Evolutionary conservation across 2,888 invertebrate species (phyloP).

Genomic region (Ischnus inquisitorius): DNA sequence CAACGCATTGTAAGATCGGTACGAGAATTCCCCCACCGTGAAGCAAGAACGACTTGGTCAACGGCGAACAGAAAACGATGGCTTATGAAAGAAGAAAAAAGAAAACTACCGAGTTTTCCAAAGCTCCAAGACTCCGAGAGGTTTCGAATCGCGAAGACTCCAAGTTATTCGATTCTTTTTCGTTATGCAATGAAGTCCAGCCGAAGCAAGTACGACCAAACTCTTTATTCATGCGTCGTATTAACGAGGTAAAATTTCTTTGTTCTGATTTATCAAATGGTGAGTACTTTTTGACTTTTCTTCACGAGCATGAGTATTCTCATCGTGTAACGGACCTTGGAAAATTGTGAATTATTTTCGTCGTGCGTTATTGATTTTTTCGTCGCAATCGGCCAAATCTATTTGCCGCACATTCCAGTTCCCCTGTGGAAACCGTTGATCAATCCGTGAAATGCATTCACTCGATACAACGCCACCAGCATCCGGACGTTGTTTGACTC

Average conservation of each 20-base stretch:
- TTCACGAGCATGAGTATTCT: too few relatives aligned
- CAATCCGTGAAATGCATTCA: neutral
- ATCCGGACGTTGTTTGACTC: neutral
- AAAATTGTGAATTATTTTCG: neutral
- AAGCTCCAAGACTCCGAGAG: constrained; percentile 7
- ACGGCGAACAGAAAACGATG: constrained; percentile 13
- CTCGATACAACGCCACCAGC: neutral
- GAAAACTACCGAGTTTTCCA: neutral
- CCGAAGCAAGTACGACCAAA: constrained; percentile 3
- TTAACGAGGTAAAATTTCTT: too few relatives aligned
- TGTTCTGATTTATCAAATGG: too few relatives aligned
- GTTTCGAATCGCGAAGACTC: neutral
- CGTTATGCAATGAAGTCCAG: constrained; percentile 3
- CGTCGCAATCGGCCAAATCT: neutral
- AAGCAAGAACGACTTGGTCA: neutral
- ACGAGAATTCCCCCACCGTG: constrained; percentile 5
- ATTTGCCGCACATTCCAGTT: neutral
- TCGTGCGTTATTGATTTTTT: neutral
- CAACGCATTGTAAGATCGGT: neutral
- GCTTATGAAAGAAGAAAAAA: constrained; percentile 2
- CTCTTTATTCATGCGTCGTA: neutral
- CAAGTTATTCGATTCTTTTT: neutral
- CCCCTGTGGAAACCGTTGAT: neutral
- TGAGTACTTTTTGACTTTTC: too few relatives aligned
- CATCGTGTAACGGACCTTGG: too few relatives aligned